Conservation (phyloP, 2,888 invertebrate genomes). For the Erebia ligea region DNA sequence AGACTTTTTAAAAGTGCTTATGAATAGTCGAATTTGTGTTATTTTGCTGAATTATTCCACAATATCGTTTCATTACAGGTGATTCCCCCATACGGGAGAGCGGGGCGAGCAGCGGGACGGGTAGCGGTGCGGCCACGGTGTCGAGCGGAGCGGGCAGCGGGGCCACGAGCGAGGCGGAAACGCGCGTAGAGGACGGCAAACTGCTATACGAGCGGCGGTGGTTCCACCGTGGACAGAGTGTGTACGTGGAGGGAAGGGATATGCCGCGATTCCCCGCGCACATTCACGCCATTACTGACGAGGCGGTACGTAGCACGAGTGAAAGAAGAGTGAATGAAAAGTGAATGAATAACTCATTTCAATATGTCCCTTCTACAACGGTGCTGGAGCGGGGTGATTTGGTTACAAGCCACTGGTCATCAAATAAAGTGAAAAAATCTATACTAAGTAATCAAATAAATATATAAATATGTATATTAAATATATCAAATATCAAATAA, state of each 20-base stretch:
- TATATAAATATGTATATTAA: no score
- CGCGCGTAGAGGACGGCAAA: conserved; percentile 97
- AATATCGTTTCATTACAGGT: conserved; percentile 51
- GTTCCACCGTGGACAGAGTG: conserved; percentile 97
- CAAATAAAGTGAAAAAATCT: no score
- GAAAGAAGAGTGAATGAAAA: background rate
- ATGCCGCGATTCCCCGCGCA: conserved; percentile 92
- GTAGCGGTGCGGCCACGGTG: conserved; percentile 81
- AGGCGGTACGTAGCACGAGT: conserved; percentile 85
- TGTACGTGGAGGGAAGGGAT: conserved; percentile 95
- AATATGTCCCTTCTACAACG: no score
- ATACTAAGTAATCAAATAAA: no score
- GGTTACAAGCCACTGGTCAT: no score
- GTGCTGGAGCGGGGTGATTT: no score
- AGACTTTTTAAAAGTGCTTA: no score
- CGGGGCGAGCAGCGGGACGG: conserved; percentile 54
- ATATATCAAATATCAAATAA: no score
- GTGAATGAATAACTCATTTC: no score
- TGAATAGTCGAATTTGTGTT: no score
- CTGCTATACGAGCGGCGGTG: conserved; percentile 96
- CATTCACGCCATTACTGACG: conserved; percentile 95
- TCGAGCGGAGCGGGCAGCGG: conserved; percentile 81
- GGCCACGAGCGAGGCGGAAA: conserved; percentile 84
- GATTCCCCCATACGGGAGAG: conserved; percentile 68
- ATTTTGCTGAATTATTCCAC: no score